Evolutionary conservation across 2,113 vertebrate genomes (phyloP).

Genomic region (Eonycteris spelaea): DNA sequence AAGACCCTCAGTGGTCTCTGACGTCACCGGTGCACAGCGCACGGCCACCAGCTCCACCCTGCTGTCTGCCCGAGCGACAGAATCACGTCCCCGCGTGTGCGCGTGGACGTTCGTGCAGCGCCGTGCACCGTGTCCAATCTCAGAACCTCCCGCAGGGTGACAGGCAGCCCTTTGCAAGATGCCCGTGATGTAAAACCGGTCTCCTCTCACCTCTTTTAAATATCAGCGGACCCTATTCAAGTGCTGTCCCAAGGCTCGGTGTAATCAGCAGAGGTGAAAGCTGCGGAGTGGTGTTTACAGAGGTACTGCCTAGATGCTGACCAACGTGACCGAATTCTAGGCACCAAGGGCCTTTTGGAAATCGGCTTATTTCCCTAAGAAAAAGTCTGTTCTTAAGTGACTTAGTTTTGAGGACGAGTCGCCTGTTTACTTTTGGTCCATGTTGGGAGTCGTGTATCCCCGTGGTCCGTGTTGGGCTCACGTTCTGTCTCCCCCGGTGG

Average conservation of each 20-base stretch:
- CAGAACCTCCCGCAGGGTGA: rapidly evolving
- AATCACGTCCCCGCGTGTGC: background rate
- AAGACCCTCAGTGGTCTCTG: background rate
- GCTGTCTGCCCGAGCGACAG: background rate
- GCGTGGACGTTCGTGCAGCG: background rate
- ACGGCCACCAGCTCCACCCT: too few species aligned
- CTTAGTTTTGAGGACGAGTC: background rate
- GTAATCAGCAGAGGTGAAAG: background rate
- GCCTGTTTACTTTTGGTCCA: background rate
- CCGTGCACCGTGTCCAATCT: rapidly evolving
- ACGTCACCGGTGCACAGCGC: background rate
- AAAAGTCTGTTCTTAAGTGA: background rate
- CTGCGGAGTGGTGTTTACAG: background rate
- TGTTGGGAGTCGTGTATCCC: background rate
- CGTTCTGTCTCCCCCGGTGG: background rate
- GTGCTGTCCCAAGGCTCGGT: background rate
- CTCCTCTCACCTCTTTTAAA: background rate
- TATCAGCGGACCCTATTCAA: background rate
- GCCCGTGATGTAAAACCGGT: background rate
- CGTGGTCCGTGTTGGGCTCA: background rate
- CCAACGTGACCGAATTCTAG: background rate
- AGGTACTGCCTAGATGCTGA: background rate
- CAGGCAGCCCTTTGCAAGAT: background rate
- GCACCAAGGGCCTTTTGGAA: background rate
- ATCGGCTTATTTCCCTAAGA: background rate